Evolutionary conservation across 2,888 invertebrate species (phyloP).

Genomic region (Smittia sp.): DNA sequence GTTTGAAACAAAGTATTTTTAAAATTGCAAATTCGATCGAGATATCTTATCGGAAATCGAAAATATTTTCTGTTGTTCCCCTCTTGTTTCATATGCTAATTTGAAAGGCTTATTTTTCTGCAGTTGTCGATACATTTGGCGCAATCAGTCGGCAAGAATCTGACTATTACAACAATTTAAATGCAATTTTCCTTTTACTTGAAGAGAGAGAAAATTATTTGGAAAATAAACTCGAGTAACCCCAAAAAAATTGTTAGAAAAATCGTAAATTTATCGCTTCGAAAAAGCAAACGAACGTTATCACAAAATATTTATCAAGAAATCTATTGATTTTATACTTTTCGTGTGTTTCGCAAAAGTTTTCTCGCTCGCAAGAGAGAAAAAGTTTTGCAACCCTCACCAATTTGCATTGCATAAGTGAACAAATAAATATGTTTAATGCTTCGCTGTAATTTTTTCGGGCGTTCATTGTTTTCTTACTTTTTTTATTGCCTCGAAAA

Average conservation of each 20-base stretch:
- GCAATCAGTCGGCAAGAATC: conserved; percentile 10
- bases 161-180: background rate
- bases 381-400: conserved; percentile 18
- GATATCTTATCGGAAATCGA: background rate
- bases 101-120: background rate
- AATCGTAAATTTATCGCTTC: conserved; percentile 31
- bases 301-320: conserved; percentile 40
- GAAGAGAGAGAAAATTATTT: background rate
- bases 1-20: background rate
- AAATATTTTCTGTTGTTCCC: conserved; percentile 7
- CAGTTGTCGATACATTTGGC: conserved; percentile 31
- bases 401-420: conserved; percentile 29
- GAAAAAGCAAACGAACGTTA: background rate
- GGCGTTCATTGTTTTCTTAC: conserved; percentile 13
- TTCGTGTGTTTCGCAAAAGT: conserved; percentile 25
- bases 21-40: conserved; percentile 12
- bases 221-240: conserved; percentile 12
- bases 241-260: conserved; percentile 25
- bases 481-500: conserved; percentile 18
- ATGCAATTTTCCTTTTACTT: background rate
- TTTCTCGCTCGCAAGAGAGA: background rate
- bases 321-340: conserved; percentile 36
- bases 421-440: conserved; percentile 31
- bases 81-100: conserved; percentile 27
- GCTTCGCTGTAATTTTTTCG: conserved; percentile 5